These are phyloP conservation scores for Cynaeus angustus DNA, from an alignment of 2,888 invertebrate genomes.

Conservation along the genomic window DNA sequence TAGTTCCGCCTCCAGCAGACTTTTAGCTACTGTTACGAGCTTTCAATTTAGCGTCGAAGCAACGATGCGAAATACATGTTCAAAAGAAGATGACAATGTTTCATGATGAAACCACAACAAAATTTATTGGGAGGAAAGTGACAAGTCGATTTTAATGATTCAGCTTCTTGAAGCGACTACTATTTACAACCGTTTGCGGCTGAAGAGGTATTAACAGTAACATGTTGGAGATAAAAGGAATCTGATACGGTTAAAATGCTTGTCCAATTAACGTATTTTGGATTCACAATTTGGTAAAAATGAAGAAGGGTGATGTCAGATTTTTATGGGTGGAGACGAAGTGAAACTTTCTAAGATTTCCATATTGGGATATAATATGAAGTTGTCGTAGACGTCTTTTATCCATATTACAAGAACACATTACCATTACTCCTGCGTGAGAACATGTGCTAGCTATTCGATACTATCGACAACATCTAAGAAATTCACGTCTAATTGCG, in stretches of 20 bases:
- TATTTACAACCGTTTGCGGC: neutral
- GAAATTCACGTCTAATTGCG: constrained; percentile 34
- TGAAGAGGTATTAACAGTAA: constrained; percentile 4
- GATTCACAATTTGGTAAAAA: constrained; percentile 23
- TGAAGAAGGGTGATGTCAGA: constrained; percentile 13
- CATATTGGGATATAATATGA: constrained; percentile 26
- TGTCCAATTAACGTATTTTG: constrained; percentile 18
- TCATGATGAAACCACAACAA: too few relatives aligned
- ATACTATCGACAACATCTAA: constrained; percentile 35
- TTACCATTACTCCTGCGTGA: constrained; percentile 39
- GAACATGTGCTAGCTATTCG: constrained; percentile 38
- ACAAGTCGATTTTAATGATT: neutral
- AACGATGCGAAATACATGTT: neutral
- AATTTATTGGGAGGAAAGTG: neutral
- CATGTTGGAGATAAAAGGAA: constrained; percentile 14
- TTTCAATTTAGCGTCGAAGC: constrained; percentile 11
- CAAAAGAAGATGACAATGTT: neutral
- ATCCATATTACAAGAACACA: constrained; percentile 32
- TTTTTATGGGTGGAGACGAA: constrained; percentile 6
- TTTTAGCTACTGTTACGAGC: constrained; percentile 26
- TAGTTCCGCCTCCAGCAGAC: constrained; percentile 25
- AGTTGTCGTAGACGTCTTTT: constrained; percentile 33
- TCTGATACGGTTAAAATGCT: constrained; percentile 17
- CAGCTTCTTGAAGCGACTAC: neutral
- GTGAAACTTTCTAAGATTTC: constrained; percentile 33